These are phyloP conservation scores for Diacarnus erythraeanus DNA, from an alignment of 37 sponge, comb jelly and placozoan species.

Conservation along the genomic window DNA sequence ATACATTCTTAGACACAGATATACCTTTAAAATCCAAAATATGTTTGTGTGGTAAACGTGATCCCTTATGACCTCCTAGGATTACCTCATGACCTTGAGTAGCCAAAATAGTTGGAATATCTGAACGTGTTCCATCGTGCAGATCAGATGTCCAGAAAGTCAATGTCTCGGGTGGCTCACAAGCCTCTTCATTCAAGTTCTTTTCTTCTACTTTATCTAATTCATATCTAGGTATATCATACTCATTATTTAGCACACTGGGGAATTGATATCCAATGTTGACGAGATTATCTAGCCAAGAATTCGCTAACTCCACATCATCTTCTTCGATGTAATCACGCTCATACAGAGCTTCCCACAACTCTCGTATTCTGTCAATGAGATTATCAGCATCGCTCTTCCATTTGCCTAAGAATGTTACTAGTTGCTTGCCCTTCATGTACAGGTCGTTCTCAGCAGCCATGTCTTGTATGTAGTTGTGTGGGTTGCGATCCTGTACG, in stretches of 20 bases:
- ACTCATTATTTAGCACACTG: neutral
- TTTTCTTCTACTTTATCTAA: neutral
- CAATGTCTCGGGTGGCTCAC: constrained; percentile 5
- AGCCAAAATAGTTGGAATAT: constrained; percentile 24
- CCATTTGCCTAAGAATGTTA: constrained; percentile 40
- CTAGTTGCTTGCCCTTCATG: constrained; percentile 39
- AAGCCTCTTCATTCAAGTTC: neutral
- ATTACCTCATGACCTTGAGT: constrained; percentile 35
- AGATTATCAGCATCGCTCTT: constrained; percentile 28
- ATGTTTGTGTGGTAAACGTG: neutral
- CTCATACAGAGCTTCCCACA: constrained; percentile 50
- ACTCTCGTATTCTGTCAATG: constrained; percentile 33
- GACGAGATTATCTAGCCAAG: constrained; percentile 35
- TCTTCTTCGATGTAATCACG: constrained; percentile 28
- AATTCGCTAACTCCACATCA: constrained; percentile 39
- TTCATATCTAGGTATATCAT: neutral
- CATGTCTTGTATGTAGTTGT: constrained; percentile 40
- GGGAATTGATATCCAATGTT: constrained; percentile 39
- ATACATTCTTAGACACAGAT: constrained; percentile 14
- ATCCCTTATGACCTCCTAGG: constrained; percentile 5
- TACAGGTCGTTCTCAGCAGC: constrained; percentile 50
- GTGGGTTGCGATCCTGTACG: constrained; percentile 45
- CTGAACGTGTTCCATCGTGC: constrained; percentile 39
- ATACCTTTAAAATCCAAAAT: constrained; percentile 24
- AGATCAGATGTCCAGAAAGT: constrained; percentile 49